Percentiles rank a stretch among this genome's conserved stretches.
Conservation (phyloP, 2,888 invertebrate genomes). For the Melanophora roralis region DNA sequence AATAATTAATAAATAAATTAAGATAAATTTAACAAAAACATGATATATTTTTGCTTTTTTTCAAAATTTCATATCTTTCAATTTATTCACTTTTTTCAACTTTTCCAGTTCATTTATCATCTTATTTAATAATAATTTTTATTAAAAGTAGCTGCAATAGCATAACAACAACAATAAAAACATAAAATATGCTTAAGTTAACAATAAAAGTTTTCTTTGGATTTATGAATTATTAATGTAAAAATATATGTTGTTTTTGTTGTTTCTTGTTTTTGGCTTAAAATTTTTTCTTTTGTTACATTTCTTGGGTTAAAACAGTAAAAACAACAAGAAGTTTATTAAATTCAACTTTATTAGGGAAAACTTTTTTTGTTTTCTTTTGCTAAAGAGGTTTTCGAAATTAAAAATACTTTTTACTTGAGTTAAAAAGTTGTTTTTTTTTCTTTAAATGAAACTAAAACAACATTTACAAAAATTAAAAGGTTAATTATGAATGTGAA, state of each 20-base stretch:
- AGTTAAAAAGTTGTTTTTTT: slow-evolving; percentile 18
- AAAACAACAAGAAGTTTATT: slow-evolving; percentile 34
- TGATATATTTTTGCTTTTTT: not conserved
- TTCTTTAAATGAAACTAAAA: not conserved
- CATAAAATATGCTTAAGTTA: too few relatives aligned
- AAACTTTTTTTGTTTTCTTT: slow-evolving; percentile 37
- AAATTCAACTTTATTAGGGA: slow-evolving; percentile 47
- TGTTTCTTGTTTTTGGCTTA: slow-evolving; percentile 3
- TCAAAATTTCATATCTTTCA: not conserved
- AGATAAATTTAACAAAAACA: not conserved
- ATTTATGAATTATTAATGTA: slow-evolving; percentile 55
- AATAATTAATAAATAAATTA: not conserved
- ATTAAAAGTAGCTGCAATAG: not conserved
- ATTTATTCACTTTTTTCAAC: not conserved
- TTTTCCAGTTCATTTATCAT: slow-evolving; percentile 15
- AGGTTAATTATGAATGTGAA: not conserved
- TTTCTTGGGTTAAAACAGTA: not conserved
- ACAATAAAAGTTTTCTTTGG: too few relatives aligned
- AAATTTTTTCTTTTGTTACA: not conserved
- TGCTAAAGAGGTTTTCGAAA: slow-evolving; percentile 39
- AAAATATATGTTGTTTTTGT: slow-evolving; percentile 25
- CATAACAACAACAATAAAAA: not conserved
- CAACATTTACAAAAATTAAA: slow-evolving; percentile 7
- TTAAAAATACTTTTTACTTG: slow-evolving; percentile 25
- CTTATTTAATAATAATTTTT: slow-evolving; percentile 16